Evolutionary conservation across 2,113 vertebrate genomes (phyloP).

Genomic region (Eubucco bourcierii): DNA sequence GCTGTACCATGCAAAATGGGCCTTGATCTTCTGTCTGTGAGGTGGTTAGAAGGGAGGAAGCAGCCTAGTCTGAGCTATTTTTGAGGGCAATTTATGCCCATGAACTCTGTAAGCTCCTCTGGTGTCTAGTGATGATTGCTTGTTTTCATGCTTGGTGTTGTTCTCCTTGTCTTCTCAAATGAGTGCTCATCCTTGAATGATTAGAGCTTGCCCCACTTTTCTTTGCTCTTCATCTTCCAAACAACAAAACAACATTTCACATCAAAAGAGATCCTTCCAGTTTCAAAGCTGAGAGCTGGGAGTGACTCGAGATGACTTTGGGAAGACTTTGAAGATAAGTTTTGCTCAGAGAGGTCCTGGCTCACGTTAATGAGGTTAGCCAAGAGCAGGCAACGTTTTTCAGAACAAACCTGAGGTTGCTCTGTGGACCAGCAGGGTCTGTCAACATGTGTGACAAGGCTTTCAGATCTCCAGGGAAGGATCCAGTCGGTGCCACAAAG

Average conservation of each 20-base stretch:
- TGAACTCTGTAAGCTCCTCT: not conserved
- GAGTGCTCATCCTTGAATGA: not conserved
- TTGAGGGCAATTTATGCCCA: not conserved
- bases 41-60: not conserved
- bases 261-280: not conserved
- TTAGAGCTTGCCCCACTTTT: not conserved
- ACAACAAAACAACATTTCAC: not conserved
- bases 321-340: not conserved
- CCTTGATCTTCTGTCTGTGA: not conserved
- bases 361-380: not conserved
- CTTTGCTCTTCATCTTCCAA: not conserved
- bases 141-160: not conserved
- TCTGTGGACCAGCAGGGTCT: not conserved
- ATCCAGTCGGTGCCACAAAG: slow-evolving; percentile 13
- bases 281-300: not conserved
- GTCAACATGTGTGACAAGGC: slow-evolving; percentile 24
- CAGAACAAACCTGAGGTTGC: not conserved
- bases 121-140: not conserved
- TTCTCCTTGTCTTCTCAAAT: not conserved
- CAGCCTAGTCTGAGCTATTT: not conserved
- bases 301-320: not conserved
- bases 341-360: not conserved
- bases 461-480: not conserved
- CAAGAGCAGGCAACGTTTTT: not conserved
- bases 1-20: not conserved